Evolutionary conservation across 2,888 invertebrate species (phyloP).

Genomic region (Trisateles emortualis): DNA sequence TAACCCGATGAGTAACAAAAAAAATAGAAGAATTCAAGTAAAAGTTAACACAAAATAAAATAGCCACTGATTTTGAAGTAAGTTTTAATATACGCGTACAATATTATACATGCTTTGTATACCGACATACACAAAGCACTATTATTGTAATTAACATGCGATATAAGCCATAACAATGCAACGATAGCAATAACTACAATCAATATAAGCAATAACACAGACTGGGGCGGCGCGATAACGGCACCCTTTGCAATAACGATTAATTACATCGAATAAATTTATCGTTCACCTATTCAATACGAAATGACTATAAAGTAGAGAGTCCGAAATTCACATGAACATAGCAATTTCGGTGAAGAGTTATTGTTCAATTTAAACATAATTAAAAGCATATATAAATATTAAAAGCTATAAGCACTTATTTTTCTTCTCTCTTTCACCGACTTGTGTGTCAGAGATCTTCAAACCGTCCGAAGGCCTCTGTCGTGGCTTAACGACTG

Average conservation of each 20-base stretch:
- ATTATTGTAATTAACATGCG: background rate
- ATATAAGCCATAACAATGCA: background rate
- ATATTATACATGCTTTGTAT: no score
- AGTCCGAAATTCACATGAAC: background rate
- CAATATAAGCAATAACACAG: constrained; percentile 5
- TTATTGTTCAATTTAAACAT: background rate
- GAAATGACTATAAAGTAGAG: background rate
- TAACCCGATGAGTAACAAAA: no score
- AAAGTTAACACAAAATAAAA: no score
- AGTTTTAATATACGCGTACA: no score
- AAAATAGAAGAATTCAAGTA: no score
- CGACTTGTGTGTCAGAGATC: no score
- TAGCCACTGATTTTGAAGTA: no score
- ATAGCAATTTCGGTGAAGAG: background rate
- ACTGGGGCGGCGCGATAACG: constrained; percentile 7
- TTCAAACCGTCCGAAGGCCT: no score
- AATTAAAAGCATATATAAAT: no score
- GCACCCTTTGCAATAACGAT: background rate
- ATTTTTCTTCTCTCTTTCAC: no score
- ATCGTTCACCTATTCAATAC: background rate
- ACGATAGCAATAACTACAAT: constrained; percentile 1
- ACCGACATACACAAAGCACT: background rate
- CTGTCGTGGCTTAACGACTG: no score
- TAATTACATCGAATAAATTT: constrained; percentile 3
- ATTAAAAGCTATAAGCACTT: no score